phyloP scores from a whole-genome alignment of 2,888 invertebrate genomes.

The Siphlonurus alternatus region DNA sequence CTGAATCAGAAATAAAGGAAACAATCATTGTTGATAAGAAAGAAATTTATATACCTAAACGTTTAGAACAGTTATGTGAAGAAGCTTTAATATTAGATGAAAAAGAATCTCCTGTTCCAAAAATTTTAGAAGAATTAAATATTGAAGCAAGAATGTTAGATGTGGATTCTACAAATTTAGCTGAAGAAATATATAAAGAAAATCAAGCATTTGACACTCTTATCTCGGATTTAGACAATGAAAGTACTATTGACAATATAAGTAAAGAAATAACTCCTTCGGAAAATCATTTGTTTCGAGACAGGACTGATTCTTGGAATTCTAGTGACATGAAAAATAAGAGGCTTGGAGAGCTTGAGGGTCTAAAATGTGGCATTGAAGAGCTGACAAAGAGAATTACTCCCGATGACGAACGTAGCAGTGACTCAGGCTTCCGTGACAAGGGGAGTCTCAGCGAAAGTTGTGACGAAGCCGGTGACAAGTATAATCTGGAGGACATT shows the following conservation, averaged over 20 bases:
- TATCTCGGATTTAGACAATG: not conserved
- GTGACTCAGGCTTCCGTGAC: constrained; percentile 31
- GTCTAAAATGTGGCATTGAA: constrained; percentile 24
- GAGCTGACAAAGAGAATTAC: constrained; percentile 20
- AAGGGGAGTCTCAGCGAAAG: constrained; percentile 25
- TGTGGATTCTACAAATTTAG: not conserved
- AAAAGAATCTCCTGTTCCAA: not conserved
- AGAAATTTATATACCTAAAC: not conserved
- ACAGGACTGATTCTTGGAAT: not conserved
- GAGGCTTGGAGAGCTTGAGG: constrained; percentile 14
- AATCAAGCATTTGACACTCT: not conserved
- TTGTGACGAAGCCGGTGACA: constrained; percentile 20
- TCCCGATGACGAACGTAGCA: constrained; percentile 31
- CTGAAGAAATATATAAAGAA: not conserved
- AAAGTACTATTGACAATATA: not conserved
- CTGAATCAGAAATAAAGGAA: not conserved
- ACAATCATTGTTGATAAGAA: not conserved
- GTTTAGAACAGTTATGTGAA: not conserved
- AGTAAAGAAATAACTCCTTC: not conserved
- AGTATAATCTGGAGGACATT: constrained; percentile 20
- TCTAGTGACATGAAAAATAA: not conserved
- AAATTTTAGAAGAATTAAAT: not conserved
- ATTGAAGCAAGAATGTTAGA: not conserved
- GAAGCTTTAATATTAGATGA: not conserved
- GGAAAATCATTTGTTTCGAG: not conserved